Evolutionary conservation across 2,888 invertebrate species (phyloP).

Genomic region (Amphipoea oculea): DNA sequence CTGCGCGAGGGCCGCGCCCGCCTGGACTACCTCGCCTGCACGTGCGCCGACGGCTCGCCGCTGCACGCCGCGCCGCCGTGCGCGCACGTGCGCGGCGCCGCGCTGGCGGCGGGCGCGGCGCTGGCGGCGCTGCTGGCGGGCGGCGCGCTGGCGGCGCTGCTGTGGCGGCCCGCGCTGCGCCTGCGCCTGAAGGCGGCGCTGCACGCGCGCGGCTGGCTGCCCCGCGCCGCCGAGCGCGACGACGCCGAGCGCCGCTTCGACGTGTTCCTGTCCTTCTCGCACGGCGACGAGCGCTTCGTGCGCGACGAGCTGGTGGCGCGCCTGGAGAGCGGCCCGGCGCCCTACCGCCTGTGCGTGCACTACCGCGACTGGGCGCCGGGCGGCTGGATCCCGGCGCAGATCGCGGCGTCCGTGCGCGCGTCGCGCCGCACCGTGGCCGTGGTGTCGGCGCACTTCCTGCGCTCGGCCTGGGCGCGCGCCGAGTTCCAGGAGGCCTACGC

Average conservation of each 20-base stretch:
- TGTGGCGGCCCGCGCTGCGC: constrained; percentile 56
- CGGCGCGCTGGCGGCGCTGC: constrained; percentile 50
- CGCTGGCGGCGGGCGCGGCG: neutral
- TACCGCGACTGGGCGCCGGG: constrained; percentile 67
- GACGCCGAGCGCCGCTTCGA: constrained; percentile 89
- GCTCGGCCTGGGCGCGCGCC: constrained; percentile 92
- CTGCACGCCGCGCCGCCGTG: neutral
- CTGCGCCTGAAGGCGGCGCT: constrained; percentile 61
- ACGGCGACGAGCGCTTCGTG: constrained; percentile 93
- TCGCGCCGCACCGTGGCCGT: constrained; percentile 63
- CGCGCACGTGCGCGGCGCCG: neutral
- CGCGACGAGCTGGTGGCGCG: constrained; percentile 92
- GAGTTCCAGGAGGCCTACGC: constrained; percentile 91
- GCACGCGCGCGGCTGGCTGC: constrained; percentile 58
- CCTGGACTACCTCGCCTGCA: constrained; percentile 1
- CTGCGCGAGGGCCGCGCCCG: neutral
- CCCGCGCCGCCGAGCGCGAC: constrained; percentile 58
- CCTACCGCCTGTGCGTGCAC: constrained; percentile 63
- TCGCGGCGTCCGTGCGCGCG: constrained; percentile 60
- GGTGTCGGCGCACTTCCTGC: constrained; percentile 68
- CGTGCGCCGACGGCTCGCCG: constrained; percentile 11
- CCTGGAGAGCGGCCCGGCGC: constrained; percentile 90
- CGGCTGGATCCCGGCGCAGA: constrained; percentile 67
- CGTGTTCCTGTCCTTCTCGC: constrained; percentile 95
- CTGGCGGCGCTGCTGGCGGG: constrained; percentile 20